Evolutionary conservation across 2,113 vertebrate genomes (phyloP).

Genomic region (Loxodonta africana): DNA sequence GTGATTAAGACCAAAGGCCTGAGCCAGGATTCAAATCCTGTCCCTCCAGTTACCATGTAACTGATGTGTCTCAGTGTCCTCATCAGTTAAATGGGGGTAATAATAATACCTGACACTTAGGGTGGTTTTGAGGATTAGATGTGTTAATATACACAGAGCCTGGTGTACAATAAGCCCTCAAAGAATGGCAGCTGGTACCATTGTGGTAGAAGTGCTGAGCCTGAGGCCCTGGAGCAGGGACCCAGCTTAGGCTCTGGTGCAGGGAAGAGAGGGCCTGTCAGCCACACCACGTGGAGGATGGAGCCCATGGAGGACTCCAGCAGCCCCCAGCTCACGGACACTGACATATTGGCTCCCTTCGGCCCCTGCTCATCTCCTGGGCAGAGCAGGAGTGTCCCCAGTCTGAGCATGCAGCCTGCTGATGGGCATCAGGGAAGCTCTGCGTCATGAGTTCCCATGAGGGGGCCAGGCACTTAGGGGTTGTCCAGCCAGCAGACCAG

Average conservation of each 20-base stretch:
- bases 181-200: neutral
- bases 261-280: neutral
- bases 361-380: neutral
- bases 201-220: neutral
- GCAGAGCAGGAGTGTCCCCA: neutral
- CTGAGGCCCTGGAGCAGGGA: neutral
- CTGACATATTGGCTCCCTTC: neutral
- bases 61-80: neutral
- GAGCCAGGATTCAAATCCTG: neutral
- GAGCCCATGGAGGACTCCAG: neutral
- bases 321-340: neutral
- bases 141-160: neutral
- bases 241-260: neutral
- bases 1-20: neutral
- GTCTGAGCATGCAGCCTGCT: neutral
- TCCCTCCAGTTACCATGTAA: neutral
- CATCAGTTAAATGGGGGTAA: neutral
- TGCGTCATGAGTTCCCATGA: no score
- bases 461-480: neutral
- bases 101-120: neutral
- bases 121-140: neutral
- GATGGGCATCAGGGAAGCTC: neutral
- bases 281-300: neutral
- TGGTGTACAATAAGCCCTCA: neutral
- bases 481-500: neutral